Base-by-base conservation (phyloP, 2,113 vertebrate species). In the Maccullochella peelii region DNA sequence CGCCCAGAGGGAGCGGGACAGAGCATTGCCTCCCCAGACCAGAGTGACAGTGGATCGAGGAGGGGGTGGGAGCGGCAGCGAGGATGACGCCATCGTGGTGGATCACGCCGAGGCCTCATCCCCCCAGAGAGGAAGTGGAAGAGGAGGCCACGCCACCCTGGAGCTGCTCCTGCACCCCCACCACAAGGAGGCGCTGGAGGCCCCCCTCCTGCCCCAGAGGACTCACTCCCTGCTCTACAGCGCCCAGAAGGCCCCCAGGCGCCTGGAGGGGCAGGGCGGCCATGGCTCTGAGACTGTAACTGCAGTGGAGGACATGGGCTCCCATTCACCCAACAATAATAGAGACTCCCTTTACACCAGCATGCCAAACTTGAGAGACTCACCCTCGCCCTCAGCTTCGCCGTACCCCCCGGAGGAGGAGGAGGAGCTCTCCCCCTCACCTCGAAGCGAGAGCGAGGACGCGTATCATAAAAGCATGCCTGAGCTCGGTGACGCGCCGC, bases 321-420 rank as follows among this genome's bases (percentile, higher is more conserved):
- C 96, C 20, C 95, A 96, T 69, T 98, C 98, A 78, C 89, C 93
- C 73, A 91, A 78, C 75, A 97, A 97, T 84, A 99, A 99, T 92
- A 98, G 98, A 95, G 98, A 99, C 98, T 99, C 98, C 59, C 97
- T 99, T 21, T 99, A 99, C 89, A 98, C 98, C 58, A 99, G 98
- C 96, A 98, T 99, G 98, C 98, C 98, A 92, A 98, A 99, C 86
- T 95, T 99, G 77, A 98, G 97, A 96, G 98, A 99, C 98, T 99
- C 98, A 77, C 97, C 97, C 1, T 98, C 96, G 1, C 96, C 95
- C 66, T 96, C 97, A 88, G 96, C 97, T 92, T 97, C 91, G 0
- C 86, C 94, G 2, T 94, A 94, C 79, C 89, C 96, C 92, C 96
- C 96, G 42, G 96, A 97, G 77, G 89, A 88, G 55, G 89, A 94